Percentiles rank a stretch among this genome's conserved stretches.
Conservation (phyloP, 1,140 invertebrate genomes). For the Cydia pomonella region DNA sequence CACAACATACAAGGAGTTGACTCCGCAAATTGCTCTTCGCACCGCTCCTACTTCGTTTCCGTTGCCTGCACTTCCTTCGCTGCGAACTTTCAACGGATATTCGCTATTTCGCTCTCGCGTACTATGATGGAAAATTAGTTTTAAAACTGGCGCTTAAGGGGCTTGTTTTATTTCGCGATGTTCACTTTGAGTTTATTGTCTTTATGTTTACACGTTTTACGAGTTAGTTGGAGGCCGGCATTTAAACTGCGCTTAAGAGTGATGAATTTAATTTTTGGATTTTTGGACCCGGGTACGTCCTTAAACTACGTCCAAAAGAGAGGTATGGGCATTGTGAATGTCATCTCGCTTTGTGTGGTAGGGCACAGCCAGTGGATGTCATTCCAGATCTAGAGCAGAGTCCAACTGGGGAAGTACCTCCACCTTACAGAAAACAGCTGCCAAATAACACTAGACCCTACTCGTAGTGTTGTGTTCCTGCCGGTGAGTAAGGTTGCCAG, state of each 20-base stretch:
- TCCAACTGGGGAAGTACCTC: too few species aligned
- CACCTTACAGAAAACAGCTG: too few species aligned
- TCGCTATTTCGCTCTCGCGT: conserved; percentile 8
- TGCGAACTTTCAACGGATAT: not conserved
- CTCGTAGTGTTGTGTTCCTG: too few species aligned
- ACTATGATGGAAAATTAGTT: conserved; percentile 21
- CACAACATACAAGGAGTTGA: not conserved
- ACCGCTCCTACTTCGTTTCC: conserved; percentile 5
- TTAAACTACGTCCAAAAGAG: too few species aligned
- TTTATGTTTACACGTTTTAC: not conserved
- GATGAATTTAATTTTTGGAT: not conserved
- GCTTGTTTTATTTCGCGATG: conserved; percentile 7
- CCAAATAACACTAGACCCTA: too few species aligned
- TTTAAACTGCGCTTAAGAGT: not conserved
- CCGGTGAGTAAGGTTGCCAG: too few species aligned
- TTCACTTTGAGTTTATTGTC: conserved; percentile 14
- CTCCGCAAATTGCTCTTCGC: conserved; percentile 5
- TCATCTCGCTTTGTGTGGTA: too few species aligned
- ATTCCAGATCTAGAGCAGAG: too few species aligned
- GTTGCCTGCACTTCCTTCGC: not conserved
- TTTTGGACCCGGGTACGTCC: too few species aligned
- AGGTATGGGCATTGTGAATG: too few species aligned
- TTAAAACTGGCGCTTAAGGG: conserved; percentile 6
- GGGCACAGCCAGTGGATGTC: too few species aligned
- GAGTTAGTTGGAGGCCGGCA: not conserved